Evolutionary conservation across 2,888 invertebrate species (phyloP), one percentile per base, ranked within the genome.

Genomic region (Hypselothyrea guttata): DNA sequence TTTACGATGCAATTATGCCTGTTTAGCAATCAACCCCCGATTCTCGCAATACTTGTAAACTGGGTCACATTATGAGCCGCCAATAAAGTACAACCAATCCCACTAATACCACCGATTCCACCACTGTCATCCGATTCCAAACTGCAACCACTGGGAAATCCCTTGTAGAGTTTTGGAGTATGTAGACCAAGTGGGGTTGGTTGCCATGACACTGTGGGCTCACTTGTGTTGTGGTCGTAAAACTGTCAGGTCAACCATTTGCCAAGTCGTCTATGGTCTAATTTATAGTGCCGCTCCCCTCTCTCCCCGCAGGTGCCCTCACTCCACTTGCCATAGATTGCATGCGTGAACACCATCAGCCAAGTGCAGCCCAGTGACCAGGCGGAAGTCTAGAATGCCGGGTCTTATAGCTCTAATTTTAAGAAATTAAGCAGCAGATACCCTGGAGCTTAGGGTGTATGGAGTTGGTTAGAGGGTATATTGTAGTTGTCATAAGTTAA

Each of bases 181-280:
- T 0, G 7, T 13, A 11, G n/a, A 16, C 9, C 13, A 15, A 15
- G n/a, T 7, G 15, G 66, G 66, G 60, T 38, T 64, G 38, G 54
- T 47, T 66, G 40, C 61, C 47, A 44, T 49, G 55, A 22, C 49
- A 71, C 37, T 66, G 73, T 65, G 63, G n/a, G n/a, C n/a, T n/a
- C n/a, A n/a, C n/a, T 66, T 16, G 28, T 69, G 60, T 65, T 72
- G 76, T 76, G 84, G 77, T 53, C 76, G 76, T 77, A 76, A 77
- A 84, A 73, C 81, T 81, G 84, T 84, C 81, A 42, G 34, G 16
- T 31, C 63, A 45, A 40, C 77, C 84, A 76, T 63, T 79, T 49
- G 63, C 77, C 63, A 76, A 70, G 73, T 61, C 51, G 73, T 63
- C 58, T 56, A 56, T 7, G 55, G 66, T 59, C 46, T 76, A 70